These are phyloP conservation scores for Mystacides longicornis DNA, from an alignment of 2,888 invertebrate species.

Conservation along the genomic window DNA sequence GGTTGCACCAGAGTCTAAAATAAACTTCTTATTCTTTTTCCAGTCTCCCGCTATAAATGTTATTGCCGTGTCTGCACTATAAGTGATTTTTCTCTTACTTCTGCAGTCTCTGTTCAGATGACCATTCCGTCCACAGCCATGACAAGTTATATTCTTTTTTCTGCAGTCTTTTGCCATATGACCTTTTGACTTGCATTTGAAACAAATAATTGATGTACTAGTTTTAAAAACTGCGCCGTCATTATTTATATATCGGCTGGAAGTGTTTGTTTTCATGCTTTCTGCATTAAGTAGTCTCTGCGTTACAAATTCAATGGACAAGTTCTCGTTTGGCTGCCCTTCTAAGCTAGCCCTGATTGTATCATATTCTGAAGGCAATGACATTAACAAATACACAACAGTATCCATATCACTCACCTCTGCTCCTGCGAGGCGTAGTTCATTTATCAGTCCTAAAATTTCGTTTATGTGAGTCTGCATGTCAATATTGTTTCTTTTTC, in stretches of 20 bases:
- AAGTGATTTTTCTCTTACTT: background rate
- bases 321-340: background rate
- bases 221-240: no score
- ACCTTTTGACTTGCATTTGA: background rate
- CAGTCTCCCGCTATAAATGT: background rate
- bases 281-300: no score
- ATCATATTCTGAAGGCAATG: no score
- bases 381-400: no score
- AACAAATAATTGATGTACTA: background rate
- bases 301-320: no score
- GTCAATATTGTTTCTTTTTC: no score
- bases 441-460: background rate
- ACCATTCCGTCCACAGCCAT: background rate
- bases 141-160: background rate
- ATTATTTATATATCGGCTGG: no score
- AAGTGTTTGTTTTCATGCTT: no score
- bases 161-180: background rate
- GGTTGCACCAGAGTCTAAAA: background rate
- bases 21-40: no score
- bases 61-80: background rate
- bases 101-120: background rate
- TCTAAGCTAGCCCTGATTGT: no score
- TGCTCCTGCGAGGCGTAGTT: slow-evolving; percentile 1
- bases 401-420: slow-evolving; percentile 3
- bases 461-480: slow-evolving; percentile 1